Evolutionary conservation across 2,797 vertebrate genomes (phyloP).

Genomic region (Glossophaga mutica): DNA sequence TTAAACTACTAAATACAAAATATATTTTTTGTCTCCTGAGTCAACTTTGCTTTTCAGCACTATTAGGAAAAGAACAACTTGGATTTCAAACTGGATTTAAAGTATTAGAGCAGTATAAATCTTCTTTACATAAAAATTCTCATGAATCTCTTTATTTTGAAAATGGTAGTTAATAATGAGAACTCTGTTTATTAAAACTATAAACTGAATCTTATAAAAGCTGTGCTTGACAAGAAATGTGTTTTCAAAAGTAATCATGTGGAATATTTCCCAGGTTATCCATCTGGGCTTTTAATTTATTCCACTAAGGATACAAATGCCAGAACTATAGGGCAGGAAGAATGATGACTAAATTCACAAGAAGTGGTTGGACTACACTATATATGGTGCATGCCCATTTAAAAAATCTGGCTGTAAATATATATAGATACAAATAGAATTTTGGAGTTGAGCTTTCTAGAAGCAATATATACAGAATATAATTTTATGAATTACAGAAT

Average conservation of each 20-base stretch:
- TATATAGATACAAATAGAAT: slow-evolving; percentile 29
- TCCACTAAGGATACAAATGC: not conserved
- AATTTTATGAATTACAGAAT: slow-evolving; percentile 48
- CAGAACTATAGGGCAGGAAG: not conserved
- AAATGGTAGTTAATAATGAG: slow-evolving; percentile 36
- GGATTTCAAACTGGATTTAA: not conserved
- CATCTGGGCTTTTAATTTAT: slow-evolving; percentile 56
- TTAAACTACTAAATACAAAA: not conserved
- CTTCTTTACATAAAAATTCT: not conserved
- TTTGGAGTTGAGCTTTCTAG: not conserved
- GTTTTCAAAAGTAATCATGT: slow-evolving; percentile 49
- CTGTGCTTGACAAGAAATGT: slow-evolving; percentile 25
- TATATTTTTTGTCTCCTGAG: not conserved
- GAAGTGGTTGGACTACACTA: not conserved
- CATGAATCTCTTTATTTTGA: slow-evolving; percentile 14
- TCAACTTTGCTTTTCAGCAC: slow-evolving; percentile 25
- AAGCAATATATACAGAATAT: not conserved
- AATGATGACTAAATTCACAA: not conserved
- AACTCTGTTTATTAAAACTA: slow-evolving; percentile 10
- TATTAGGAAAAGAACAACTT: not conserved
- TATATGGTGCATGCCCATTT: not conserved
- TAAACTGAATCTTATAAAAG: slow-evolving; percentile 35
- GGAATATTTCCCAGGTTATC: slow-evolving; percentile 42
- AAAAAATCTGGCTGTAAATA: not conserved
- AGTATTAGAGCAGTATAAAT: not conserved